Evolutionary conservation across 2,888 invertebrate genomes (phyloP).

Genomic region (Sicus ferrugineus): DNA sequence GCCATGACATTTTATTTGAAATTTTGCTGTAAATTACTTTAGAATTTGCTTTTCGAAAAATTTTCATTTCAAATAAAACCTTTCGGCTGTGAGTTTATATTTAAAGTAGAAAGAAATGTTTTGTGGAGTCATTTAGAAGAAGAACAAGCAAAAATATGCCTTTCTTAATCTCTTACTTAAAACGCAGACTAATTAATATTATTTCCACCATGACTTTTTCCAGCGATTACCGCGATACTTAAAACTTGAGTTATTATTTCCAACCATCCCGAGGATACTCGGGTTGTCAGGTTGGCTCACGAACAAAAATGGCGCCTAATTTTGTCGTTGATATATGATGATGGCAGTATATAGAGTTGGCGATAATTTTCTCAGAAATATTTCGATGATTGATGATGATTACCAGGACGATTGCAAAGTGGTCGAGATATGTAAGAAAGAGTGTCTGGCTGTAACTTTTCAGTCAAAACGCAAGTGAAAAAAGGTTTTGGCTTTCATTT

Average conservation of each 20-base stretch:
- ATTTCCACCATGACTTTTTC: background rate
- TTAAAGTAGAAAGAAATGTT: background rate
- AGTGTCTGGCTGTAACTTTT: too few relatives aligned
- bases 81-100: too few relatives aligned
- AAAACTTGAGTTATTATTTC: background rate
- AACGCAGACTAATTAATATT: background rate
- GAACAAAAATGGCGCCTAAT: slow-evolving; percentile 9
- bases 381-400: slow-evolving; percentile 32
- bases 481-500: too few relatives aligned
- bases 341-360: background rate
- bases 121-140: too few relatives aligned
- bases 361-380: slow-evolving; percentile 1
- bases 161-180: background rate
- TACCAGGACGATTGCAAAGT: slow-evolving; percentile 6
- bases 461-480: too few relatives aligned
- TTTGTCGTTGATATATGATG: background rate
- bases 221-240: background rate
- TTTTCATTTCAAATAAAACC: too few relatives aligned
- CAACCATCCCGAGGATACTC: too few relatives aligned
- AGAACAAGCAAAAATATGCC: background rate
- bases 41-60: too few relatives aligned
- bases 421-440: background rate
- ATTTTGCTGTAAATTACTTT: too few relatives aligned
- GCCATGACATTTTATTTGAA: too few relatives aligned
- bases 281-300: too few relatives aligned